Evolutionary conservation across 2,113 vertebrate species (phyloP), one percentile per base, ranked within the genome.

Genomic region (Morone saxatilis): DNA sequence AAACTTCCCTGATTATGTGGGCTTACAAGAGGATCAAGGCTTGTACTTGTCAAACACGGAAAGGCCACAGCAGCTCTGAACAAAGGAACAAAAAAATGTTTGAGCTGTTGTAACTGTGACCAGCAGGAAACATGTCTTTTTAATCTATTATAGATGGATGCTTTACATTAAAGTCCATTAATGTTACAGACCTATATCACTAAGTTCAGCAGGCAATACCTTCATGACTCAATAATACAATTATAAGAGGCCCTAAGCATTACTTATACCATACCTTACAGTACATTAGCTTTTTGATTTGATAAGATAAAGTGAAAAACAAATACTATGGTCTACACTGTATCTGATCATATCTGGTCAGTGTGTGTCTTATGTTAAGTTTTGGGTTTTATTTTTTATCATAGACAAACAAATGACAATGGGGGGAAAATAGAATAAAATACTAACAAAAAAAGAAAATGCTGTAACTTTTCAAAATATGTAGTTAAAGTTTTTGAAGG

Each of bases 1-100:
- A 85, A 84, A 53, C 68, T 8, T 61, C 50, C 47, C n/a, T 43
- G 75, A 56, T 83, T 85, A 73, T 78, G 72, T 65, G 73, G 71
- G 14, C 5, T 82, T 59, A 67, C 10, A 53, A 20, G 50, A 71
- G 70, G 36, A 63, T 83, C 36, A 82, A 57, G 63, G 40, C 12
- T 9, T 56, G 31, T 45, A 85, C 78, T 48, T 41, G 17, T 19
- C 75, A 74, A 79, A 77, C 43, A 68, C 1, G 36, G 43, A 45
- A 9, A 69, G 38, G 13, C 50, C 38, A 43, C 47, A 53, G 20
- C n/a, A 14, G 45, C 2, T 2, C 31, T 53, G 25, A 56, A 73
- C 36, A 56, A 36, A 76, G 65, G 20, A 43, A 50, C 3, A 9
- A 43, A 19, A 22, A 22, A 38, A 22, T 14, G 20, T 22, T 2